Base-by-base conservation (phyloP, 2,888 invertebrate genomes). In the Nasonia oneida region DNA sequence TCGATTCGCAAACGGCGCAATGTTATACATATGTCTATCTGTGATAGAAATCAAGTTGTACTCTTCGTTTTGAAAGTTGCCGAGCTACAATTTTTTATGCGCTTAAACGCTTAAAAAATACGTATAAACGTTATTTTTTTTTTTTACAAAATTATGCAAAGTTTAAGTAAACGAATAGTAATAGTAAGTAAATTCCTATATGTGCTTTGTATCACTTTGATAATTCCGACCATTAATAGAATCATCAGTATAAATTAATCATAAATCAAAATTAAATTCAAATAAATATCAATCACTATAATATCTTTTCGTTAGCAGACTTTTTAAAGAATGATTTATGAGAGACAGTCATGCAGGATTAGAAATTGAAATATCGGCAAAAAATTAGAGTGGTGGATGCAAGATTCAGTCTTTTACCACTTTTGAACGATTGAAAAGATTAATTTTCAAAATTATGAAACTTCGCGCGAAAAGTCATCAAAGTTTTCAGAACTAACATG, bases 401-500 rank as follows among this genome's bases (percentile, higher is more conserved):
- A 73, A 53, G 71, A 61, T 8, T 67, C 76, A 50, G 79, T 79
- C 75, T 75, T 71, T 3, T 53, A 78, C 18, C 6, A 67, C 53
- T 29, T 39, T 78, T 71, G 12, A 73, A 57, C 14, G 14, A 74
- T 82, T 80, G 15, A 75, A 85, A 77, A 70, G 29, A 50, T 39
- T 15, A 74, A 37, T 29, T 42, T 76, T 57, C 29, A 76, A 37
- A 33, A 75, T 87, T 87, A 87, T n/a, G 87, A 85, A 61, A 88
- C 50, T 84, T 77, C 82, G 50, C 87, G 76, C 61, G 87, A 75
- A 53, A 86, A 85, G 50, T 87, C 77, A 53, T 87, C 85, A 42
- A 73, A 57, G 53, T 87, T 82, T 23, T 87, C 85, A 12, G 78
- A 29, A 64, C 4, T 95, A 92, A 97, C 97, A 93, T 98, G 98